Evolutionary conservation across 1,140 invertebrate species (phyloP), one percentile per base, ranked within the genome.

Genomic region (Trypoxylus dichotomus): DNA sequence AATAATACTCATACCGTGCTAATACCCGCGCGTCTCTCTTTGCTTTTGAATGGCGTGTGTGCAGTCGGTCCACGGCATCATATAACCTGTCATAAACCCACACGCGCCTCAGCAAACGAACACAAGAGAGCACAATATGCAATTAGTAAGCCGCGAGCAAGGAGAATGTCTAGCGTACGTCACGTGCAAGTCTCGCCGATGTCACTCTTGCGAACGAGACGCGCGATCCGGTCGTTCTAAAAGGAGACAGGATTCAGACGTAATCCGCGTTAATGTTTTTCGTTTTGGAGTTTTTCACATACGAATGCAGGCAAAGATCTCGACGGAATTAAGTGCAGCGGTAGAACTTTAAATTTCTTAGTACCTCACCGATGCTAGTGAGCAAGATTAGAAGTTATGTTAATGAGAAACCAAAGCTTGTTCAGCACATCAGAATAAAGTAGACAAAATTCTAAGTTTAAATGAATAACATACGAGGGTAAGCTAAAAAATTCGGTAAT

Each of bases 111-210:
- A 21, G 5, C 15, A 13, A 24, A 29, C 60, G 24, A 24, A 47
- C 21, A 19, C 43, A 27, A 76, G 15, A 24, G 21, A 25, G 47
- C 58, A 76, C 75, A 76, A 76, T 76, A 58, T 54, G 75, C 75
- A 76, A 76, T 76, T 76, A 76, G 75, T 76, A 58, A 76, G 47
- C 54, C 72, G 29, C 41, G 41, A 74, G 41, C 72, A 74, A 74
- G 72, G 29, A 43, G 13, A 42, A 74, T 21, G 29, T 37, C 37
- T 29, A 24, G 37, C 29, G 13, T 15, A 41, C 29, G 72, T 74
- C 29, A 37, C n/a, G 19, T 21, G 19, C 72, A 41, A 37, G 27
- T 41, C 29, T 37, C 72, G 15, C 15, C 41, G 72, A 42, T 74
- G 29, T 74, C 72, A 74, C 19, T 74, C 37, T 19, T 19, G 72